phyloP scores from a whole-genome alignment of 37 sponge, comb jelly and placozoan species.

The Bolinopsis microptera region DNA sequence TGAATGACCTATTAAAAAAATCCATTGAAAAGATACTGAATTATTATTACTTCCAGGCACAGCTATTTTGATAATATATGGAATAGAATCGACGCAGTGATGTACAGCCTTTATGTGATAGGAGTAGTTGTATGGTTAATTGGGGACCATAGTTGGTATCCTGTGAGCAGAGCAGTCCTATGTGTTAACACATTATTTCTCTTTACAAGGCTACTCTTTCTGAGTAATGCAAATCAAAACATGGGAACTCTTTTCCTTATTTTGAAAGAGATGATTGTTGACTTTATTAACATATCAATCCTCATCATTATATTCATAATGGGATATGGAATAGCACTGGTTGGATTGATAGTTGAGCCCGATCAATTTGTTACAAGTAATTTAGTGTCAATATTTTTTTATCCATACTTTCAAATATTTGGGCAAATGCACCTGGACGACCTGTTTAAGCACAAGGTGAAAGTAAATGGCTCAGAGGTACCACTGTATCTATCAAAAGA shows the following conservation, averaged over 20 bases:
- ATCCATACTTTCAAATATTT: conserved; percentile 35
- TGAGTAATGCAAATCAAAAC: neutral
- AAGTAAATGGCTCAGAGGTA: neutral
- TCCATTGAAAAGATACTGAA: too few species aligned
- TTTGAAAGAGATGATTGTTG: neutral
- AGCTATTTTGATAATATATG: neutral
- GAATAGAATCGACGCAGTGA: neutral
- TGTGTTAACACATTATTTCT: neutral
- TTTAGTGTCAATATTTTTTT: neutral
- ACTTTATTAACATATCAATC: neutral
- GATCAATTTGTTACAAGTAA: neutral
- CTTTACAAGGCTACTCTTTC: conserved; percentile 10
- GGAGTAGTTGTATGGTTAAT: neutral
- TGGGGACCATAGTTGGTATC: neutral
- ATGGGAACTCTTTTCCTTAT: neutral
- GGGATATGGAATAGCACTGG: conserved; percentile 1
- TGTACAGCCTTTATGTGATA: neutral
- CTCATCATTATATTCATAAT: neutral
- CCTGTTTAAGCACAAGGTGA: neutral
- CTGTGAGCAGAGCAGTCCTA: neutral
- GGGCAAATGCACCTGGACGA: neutral
- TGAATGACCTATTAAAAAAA: too few species aligned
- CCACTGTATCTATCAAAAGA: neutral
- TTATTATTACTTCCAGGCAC: neutral
- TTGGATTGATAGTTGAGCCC: neutral